Evolutionary conservation across 2,888 invertebrate genomes (phyloP), one percentile per base, ranked within the genome.

Genomic region (Pteria penguin): DNA sequence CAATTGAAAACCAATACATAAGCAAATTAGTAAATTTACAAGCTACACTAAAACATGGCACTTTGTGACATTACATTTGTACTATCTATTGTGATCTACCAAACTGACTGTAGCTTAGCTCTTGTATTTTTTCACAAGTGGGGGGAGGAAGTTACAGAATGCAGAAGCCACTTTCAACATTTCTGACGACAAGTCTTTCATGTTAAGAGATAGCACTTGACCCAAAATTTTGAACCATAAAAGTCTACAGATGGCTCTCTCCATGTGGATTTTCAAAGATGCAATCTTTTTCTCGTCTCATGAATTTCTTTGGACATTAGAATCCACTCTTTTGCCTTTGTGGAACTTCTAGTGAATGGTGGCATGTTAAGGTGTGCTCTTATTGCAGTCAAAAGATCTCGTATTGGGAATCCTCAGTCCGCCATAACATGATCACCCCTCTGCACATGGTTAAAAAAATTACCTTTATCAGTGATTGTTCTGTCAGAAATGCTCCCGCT

Each of bases 321-420:
- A 32, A 36, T 36, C 26, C 63, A 36, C 24, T 36, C 63, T n/a
- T n/a, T n/a, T n/a, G n/a, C n/a, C n/a, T n/a, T n/a, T n/a, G 5
- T 29, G 14, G 22, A 2, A 4, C n/a, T 54, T n/a, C n/a, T n/a
- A 22, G 68, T 68, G 32, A 68, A 68, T 22, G 68, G 57, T 22
- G 57, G 68, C 55, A 68, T 55, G 24, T 68, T 68, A 18, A 27
- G 54, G 31, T 67, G 55, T 54, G 67, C 67, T 54, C 67, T 55
- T 27, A 54, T 67, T 18, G 32, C 18, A 52, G 67, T 67, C 55
- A 67, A 55, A 54, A 54, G 55, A 29, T 67, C 67, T 29, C 52
- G 14, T 26, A 67, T 67, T 29, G 52, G 67, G 32, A 54, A 65
- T 18, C 67, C 67, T 18, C 54, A 22, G 11, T 66, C 66, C 24